Base-by-base conservation (phyloP, 1,140 invertebrate species). In the Lordiphosa collinella region DNA sequence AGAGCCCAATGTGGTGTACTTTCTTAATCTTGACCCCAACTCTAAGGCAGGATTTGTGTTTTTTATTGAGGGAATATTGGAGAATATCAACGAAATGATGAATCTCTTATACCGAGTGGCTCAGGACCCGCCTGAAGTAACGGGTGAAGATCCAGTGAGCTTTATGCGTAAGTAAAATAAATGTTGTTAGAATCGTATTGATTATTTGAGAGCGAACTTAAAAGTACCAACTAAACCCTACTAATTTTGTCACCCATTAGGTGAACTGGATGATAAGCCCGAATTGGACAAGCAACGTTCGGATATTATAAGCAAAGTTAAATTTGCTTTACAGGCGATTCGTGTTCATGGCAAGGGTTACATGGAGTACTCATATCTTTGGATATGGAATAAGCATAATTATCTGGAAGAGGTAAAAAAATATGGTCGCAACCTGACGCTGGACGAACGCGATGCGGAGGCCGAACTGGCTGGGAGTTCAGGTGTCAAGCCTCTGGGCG, bases 391-490 rank as follows among this genome's bases (percentile, higher is more conserved):
- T 70, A 89, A 91, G 18, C 88, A 92, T 32, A 90, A 92, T 55
- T 93, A 93, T 69, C 89, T 94, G 56, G 66, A 90, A 3, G 91
- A 93, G 69, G 94, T 95, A 87, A 85, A 94, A 34, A 91, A 91
- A 22, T 95, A 93, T 76, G 92, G 92, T 4, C 90, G 92, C 58
- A 90, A 90, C 7, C 86, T 94, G 0, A 91, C 90, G 0, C 66
- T 90, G 0, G 90, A 93, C 7, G 93, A 94, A 78, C 88, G 90
- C 9, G 87, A 90, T 32, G 65, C 65, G 1, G 76, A 82, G 25
- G 22, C 55, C 0, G 79, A 76, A 25, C 18, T 12, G 1, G 71
- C 66, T 32, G 71, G 71, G 11, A 67, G 74, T 22, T 76, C 68
- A 12, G 69, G 73, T 2, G 40, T 78, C 0, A 72, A 75, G 6